Evolutionary conservation across 2,113 vertebrate genomes (phyloP), one percentile per base, ranked within the genome.

Genomic region (Bubalus kerabau): DNA sequence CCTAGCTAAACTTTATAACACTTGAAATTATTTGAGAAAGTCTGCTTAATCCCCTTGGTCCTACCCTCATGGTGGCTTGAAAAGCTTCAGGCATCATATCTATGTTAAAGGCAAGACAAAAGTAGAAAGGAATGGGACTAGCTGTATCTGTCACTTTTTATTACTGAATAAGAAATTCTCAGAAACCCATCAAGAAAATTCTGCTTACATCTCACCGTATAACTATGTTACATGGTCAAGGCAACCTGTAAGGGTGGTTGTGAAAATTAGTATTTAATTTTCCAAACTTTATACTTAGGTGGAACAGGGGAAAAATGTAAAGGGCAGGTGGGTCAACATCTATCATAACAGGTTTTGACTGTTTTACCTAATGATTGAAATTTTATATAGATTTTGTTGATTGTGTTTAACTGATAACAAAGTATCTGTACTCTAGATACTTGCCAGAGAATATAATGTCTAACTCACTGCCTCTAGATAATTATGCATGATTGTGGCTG

Each of bases 21-120:
- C 57, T 97, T 96, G 36, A 87, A 97, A 97, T 97, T 90, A 48
- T 88, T 85, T 76, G 36, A 90, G 36, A 64, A 97, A 93, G 89
- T 98, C 84, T 96, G 81, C 97, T 96, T 97, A 97, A 19, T 94
- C 54, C 74, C 54, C 4, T 26, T 90, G 71, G 74, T 48, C 40
- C 56, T 94, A 87, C 56, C 64, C 60, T 90, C 17, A 0, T 46
- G 40, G 64, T 74, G 64, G 6, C 81, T 90, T 86, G 36, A 46
- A 96, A 85, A 85, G 32, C 59, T 96, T 67, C 23, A 92, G 88
- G 74, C 85, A 30, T 90, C 30, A 6, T 56, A n/a, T 57, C 21
- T 28, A 1, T 56, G 14, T 40, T 85, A 16, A 90, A 87, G 48
- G 46, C 19, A 50, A 94, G 43, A 62, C 40, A 6, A 67, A 88